Percentiles rank a stretch among this genome's conserved stretches.
phyloP scores from a whole-genome alignment of 2,113 vertebrate genomes.

The Sardina pilchardus region DNA sequence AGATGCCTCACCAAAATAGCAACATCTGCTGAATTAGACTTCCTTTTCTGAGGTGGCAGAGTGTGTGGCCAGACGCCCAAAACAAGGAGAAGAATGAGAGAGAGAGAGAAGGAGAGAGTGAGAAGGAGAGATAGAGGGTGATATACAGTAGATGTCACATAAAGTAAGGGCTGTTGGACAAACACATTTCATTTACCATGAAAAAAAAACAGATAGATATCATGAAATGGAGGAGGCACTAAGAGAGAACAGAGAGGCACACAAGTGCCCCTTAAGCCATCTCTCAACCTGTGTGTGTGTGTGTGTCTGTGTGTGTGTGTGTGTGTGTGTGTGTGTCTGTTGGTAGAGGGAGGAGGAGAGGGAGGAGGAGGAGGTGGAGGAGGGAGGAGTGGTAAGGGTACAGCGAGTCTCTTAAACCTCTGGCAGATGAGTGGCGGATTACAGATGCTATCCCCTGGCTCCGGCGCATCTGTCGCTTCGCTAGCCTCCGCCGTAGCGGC shows the following conservation, averaged over 20 bases:
- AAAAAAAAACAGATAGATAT: not conserved
- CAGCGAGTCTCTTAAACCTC: not conserved
- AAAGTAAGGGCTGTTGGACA: not conserved
- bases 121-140: not conserved
- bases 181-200: not conserved
- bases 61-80: constrained; percentile 14
- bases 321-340: not conserved
- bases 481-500: not conserved
- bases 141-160: not conserved
- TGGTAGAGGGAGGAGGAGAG: not conserved
- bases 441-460: not conserved
- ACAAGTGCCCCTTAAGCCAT: not conserved
- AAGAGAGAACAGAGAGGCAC: not conserved
- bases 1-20: constrained; percentile 33
- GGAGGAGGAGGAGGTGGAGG: not conserved
- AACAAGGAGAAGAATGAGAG: constrained; percentile 41
- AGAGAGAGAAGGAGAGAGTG: constrained; percentile 47
- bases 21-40: constrained; percentile 40
- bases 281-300: not conserved
- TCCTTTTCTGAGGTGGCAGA: constrained; percentile 55
- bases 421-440: not conserved
- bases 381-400: not conserved
- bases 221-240: not conserved
- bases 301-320: not conserved
- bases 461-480: not conserved